phyloP scores from a whole-genome alignment of 2,113 vertebrate species.

The Vimba vimba region DNA sequence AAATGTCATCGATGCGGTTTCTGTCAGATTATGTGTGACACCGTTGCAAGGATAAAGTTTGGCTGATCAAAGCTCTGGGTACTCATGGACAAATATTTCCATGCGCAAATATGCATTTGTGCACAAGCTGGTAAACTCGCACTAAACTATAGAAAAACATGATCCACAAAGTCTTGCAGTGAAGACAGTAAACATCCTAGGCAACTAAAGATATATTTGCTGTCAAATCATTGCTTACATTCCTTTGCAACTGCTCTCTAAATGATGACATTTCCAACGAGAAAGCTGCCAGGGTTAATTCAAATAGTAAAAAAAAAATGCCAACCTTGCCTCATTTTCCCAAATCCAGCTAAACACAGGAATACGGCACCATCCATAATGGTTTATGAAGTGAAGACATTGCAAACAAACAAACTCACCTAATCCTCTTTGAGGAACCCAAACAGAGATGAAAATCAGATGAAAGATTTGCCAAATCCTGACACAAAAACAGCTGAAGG shows the following conservation, averaged over 20 bases:
- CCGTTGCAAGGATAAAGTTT: constrained; percentile 1
- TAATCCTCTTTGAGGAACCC: constrained; percentile 47
- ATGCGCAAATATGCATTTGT: constrained; percentile 3
- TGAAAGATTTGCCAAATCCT: constrained; percentile 50
- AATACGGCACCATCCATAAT: constrained; percentile 35
- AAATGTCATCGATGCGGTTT: constrained; percentile 1
- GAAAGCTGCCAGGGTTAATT: constrained; percentile 39
- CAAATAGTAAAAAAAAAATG: constrained; percentile 35
- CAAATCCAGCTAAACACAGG: constrained; percentile 28
- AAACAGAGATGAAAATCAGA: constrained; percentile 49
- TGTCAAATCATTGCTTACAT: constrained; percentile 29
- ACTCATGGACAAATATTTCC: neutral
- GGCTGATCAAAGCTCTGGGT: neutral
- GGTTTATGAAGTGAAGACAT: constrained; percentile 40
- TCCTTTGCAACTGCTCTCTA: constrained; percentile 35
- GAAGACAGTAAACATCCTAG: constrained; percentile 30
- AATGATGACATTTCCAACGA: constrained; percentile 22
- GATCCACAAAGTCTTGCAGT: neutral
- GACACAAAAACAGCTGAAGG: constrained; percentile 48
- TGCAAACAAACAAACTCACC: constrained; percentile 52
- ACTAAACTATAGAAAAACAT: constrained; percentile 17
- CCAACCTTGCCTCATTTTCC: constrained; percentile 11
- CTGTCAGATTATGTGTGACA: neutral
- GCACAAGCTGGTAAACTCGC: neutral
- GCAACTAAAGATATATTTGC: constrained; percentile 31